phyloP scores from a whole-genome alignment of 2,888 invertebrate genomes.

The Diaphora mendica region DNA sequence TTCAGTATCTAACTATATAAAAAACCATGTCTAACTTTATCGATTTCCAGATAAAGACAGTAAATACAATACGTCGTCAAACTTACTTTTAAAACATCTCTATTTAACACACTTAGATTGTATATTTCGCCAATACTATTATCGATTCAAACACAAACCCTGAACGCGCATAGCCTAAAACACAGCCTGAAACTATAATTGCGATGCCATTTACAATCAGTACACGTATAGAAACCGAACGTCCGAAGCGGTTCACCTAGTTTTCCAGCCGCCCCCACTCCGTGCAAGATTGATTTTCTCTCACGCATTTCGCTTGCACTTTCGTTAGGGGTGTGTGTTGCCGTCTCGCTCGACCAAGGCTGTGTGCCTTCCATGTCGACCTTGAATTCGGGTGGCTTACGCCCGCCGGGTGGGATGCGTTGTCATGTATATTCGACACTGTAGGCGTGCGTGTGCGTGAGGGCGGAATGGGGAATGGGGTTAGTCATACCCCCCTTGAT shows the following conservation, averaged over 20 bases:
- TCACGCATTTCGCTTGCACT: slow-evolving; percentile 84
- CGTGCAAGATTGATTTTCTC: slow-evolving; percentile 86
- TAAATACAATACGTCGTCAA: background rate
- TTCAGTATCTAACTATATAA: background rate
- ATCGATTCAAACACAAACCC: slow-evolving; percentile 26
- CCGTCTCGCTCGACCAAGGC: slow-evolving; percentile 68
- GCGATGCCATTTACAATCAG: slow-evolving; percentile 56
- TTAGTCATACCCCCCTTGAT: slow-evolving; percentile 71
- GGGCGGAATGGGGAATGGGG: slow-evolving; percentile 71
- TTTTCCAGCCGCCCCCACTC: slow-evolving; percentile 74
- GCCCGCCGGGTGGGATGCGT: slow-evolving; percentile 56
- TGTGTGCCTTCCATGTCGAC: slow-evolving; percentile 74
- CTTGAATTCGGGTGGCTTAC: slow-evolving; percentile 76
- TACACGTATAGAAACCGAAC: slow-evolving; percentile 63
- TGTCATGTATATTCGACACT: slow-evolving; percentile 40
- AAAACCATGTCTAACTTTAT: slow-evolving; percentile 1
- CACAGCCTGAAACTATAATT: slow-evolving; percentile 49
- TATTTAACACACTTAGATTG: slow-evolving; percentile 19
- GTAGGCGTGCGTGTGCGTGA: slow-evolving; percentile 65
- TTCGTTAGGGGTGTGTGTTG: slow-evolving; percentile 69
- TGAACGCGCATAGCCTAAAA: slow-evolving; percentile 31
- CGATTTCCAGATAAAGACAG: background rate
- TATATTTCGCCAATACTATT: slow-evolving; percentile 21
- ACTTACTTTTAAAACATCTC: background rate
- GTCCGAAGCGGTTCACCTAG: slow-evolving; percentile 81